Conservation (phyloP, 2,113 vertebrate species). For the Sapayoa aenigma region DNA sequence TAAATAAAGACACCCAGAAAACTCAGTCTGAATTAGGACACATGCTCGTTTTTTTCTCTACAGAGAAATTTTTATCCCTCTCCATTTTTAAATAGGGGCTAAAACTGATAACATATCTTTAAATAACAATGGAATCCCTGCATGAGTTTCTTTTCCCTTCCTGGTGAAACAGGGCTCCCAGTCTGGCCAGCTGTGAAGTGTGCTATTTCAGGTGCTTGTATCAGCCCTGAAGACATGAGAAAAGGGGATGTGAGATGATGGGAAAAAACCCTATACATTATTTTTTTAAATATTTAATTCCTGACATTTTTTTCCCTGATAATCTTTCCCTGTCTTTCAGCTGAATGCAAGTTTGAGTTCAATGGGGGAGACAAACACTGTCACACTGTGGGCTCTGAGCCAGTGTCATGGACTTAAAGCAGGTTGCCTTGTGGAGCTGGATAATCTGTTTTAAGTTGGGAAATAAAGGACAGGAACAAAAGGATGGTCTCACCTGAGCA, state of each 20-base stretch:
- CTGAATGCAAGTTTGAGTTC: neutral
- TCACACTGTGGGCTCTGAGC: neutral
- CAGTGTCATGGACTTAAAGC: neutral
- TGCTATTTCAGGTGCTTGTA: neutral
- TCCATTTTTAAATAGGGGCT: neutral
- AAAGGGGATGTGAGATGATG: neutral
- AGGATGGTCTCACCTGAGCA: neutral
- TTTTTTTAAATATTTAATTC: neutral
- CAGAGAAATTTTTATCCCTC: neutral
- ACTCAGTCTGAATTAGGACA: neutral
- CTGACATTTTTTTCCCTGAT: fast-evolving
- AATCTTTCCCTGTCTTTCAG: neutral
- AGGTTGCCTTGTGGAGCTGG: neutral
- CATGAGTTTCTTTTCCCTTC: neutral
- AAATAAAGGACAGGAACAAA: neutral
- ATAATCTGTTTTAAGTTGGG: neutral
- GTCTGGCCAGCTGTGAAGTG: neutral
- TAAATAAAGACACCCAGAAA: neutral
- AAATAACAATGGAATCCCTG: neutral
- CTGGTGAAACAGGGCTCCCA: neutral
- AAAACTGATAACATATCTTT: neutral
- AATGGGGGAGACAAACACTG: neutral
- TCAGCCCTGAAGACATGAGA: neutral
- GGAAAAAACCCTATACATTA: fast-evolving
- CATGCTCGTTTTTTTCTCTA: neutral